phyloP scores from a whole-genome alignment of 2,888 invertebrate species.

The Drosophila anomelani region DNA sequence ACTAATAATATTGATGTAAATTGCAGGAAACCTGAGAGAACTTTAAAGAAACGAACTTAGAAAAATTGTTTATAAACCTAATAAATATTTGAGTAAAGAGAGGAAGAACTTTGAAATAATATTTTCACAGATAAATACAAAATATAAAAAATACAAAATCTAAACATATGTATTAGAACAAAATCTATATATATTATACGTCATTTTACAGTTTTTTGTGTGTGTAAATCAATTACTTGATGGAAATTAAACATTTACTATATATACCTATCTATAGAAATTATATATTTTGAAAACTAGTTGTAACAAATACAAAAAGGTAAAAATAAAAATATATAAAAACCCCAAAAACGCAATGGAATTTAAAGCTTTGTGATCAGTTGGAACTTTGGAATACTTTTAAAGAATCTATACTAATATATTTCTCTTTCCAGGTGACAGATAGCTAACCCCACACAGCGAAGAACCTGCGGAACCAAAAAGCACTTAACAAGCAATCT shows the following conservation, averaged over 20 bases:
- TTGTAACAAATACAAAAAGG: constrained; percentile 65
- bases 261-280: constrained; percentile 65
- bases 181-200: constrained; percentile 20
- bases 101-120: constrained; percentile 27
- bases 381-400: not conserved
- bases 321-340: constrained; percentile 32
- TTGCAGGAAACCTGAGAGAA: constrained; percentile 33
- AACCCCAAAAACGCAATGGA: constrained; percentile 18
- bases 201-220: constrained; percentile 43
- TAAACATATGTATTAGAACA: constrained; percentile 31
- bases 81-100: constrained; percentile 28
- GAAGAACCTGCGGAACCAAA: not conserved
- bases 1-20: constrained; percentile 23
- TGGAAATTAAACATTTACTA: constrained; percentile 63
- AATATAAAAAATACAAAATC: constrained; percentile 10
- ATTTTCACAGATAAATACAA: constrained; percentile 48
- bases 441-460: not conserved
- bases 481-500: not conserved
- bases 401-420: constrained; percentile 68
- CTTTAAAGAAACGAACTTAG: constrained; percentile 30
- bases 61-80: constrained; percentile 61
- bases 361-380: constrained; percentile 13
- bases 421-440: constrained; percentile 74
- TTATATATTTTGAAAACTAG: constrained; percentile 76
- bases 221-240: constrained; percentile 64